Evolutionary conservation across 2,113 vertebrate species (phyloP).

Genomic region (Halichoerus grypus): DNA sequence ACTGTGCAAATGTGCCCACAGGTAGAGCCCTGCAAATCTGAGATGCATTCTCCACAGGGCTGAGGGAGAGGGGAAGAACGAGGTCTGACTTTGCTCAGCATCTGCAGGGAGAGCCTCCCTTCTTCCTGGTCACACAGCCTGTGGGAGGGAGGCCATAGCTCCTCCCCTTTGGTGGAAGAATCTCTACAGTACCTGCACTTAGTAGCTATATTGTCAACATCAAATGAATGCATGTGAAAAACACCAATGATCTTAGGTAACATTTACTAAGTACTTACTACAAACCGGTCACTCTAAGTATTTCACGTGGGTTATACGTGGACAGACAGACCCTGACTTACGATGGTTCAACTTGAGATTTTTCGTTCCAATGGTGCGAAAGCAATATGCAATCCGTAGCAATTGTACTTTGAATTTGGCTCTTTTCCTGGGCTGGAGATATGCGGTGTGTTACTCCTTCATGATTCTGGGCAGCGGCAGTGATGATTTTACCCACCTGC

Average conservation of each 20-base stretch:
- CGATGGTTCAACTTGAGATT: background rate
- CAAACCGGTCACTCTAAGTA: background rate
- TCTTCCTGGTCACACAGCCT: background rate
- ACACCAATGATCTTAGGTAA: rapidly evolving
- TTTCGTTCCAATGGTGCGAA: background rate
- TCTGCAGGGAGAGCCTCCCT: rapidly evolving
- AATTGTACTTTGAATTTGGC: background rate
- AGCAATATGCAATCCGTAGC: background rate
- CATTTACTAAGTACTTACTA: background rate
- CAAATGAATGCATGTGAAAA: background rate
- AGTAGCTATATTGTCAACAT: no score
- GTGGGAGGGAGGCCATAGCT: no score
- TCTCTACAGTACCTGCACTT: background rate
- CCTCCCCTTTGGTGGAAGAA: background rate
- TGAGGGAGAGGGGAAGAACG: rapidly evolving
- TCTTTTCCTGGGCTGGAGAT: background rate
- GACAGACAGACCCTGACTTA: background rate
- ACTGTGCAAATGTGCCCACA: rapidly evolving
- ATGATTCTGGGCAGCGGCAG: background rate
- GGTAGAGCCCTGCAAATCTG: background rate
- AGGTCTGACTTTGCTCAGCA: background rate
- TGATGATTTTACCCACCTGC: background rate
- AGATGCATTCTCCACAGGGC: rapidly evolving
- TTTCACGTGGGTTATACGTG: background rate
- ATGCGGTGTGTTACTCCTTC: background rate